Evolutionary conservation across 2,888 invertebrate species (phyloP).

Genomic region (Dasypolia templi): DNA sequence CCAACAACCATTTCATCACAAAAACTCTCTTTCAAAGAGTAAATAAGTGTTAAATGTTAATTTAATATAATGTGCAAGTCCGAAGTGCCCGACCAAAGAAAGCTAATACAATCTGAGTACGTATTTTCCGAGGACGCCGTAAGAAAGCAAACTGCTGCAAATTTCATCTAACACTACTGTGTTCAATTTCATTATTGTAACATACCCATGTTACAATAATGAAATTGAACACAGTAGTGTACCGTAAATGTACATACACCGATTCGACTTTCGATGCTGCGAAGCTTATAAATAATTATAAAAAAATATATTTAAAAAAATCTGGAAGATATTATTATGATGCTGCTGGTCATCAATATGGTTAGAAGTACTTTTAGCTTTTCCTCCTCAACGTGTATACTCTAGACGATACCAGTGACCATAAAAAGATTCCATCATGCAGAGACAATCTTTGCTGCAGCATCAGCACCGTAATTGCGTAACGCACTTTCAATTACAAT

Average conservation of each 20-base stretch:
- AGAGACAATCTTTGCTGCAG: not conserved
- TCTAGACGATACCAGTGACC: not conserved
- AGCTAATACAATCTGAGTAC: slow-evolving; percentile 12
- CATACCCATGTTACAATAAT: not conserved
- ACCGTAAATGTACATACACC: not conserved
- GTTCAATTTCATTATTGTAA: too few relatives aligned
- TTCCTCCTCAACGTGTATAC: too few relatives aligned
- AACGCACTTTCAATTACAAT: too few relatives aligned
- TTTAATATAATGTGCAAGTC: slow-evolving; percentile 5
- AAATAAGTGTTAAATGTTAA: slow-evolving; percentile 24
- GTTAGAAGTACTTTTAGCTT: not conserved
- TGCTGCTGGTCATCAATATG: not conserved
- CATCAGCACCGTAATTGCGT: too few relatives aligned
- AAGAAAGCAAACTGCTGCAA: slow-evolving; percentile 21
- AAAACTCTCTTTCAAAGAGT: too few relatives aligned
- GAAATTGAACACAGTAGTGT: not conserved
- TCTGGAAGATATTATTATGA: not conserved
- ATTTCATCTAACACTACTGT: slow-evolving; percentile 20
- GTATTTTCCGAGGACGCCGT: not conserved
- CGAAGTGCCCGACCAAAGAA: slow-evolving; percentile 1
- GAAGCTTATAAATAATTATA: not conserved
- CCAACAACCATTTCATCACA: slow-evolving; percentile 30
- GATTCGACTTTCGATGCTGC: not conserved
- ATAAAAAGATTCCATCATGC: not conserved
- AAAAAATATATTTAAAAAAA: not conserved